Evolutionary conservation across 2,113 vertebrate genomes (phyloP), one percentile per base, ranked within the genome.

Genomic region (Plectropomus leopardus): DNA sequence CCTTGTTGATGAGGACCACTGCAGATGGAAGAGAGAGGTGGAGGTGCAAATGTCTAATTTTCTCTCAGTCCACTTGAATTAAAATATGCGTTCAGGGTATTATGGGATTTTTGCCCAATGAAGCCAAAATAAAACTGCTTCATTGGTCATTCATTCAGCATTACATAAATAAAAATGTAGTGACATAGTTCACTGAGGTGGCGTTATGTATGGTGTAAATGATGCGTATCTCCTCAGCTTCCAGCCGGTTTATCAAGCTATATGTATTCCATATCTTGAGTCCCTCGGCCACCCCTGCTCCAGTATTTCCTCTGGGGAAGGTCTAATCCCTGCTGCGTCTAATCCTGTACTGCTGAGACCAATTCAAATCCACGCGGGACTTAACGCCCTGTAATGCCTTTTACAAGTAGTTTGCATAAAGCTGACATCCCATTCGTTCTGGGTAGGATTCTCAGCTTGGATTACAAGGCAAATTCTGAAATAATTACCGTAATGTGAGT

Each of bases 381-480:
- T 95, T 95, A 94, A 92, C 88, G 92, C 91, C 86, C 86, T 87
- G 84, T 93, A 96, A 94, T 92, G 89, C 95, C 94, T 93, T n/a
- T 96, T 92, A 95, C 90, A 89, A 92, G 94, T 89, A 89, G 89
- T 94, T n/a, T 89, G 95, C 94, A 92, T 91, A 93, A 94, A 95
- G 88, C 94, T 93, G 95, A 92, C 92, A 89, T 95, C 93, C 92
- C 84, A 94, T 97, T 96, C 94, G 94, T 95, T 96, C 94, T 93
- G 94, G 87, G 45, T 94, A 92, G 91, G 87, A 91, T 94, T 91
- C 92, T 92, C 86, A 84, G 86, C 40, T 84, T 36, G 72, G 94
- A 96, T 96, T 96, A 95, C 93, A 94, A 94, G 89, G 90, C 90
- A 92, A 94, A 95, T 95, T 96, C 93, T 92, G 72, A 94, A 96